Base-by-base conservation (phyloP, 2,113 vertebrate genomes). In the Datnioides undecimradiatus region DNA sequence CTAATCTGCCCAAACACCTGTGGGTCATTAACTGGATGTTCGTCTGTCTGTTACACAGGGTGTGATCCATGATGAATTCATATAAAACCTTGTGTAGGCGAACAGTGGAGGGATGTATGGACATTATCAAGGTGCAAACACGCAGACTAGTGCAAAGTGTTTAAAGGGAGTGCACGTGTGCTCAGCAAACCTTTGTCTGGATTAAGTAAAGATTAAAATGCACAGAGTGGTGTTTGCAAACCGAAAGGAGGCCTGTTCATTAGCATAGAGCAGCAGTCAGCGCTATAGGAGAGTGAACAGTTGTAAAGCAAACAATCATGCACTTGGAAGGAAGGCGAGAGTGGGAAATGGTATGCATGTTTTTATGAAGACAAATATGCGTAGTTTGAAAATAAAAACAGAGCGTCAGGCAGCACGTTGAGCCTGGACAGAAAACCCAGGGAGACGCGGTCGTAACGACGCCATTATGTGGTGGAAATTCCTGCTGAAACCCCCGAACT, bases 141-240 rank as follows among this genome's bases (percentile, higher is more conserved):
- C 41, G 40, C 13, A 25, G 25, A 48, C 12, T n/a, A 49, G 23
- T 3, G 31, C 0, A 5, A 33, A 40, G 73, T 58, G 40, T 21
- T 25, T 25, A 4, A n/a, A 58, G 16, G 12, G 25, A 52, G 59
- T 29, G 21, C 52, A 43, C n/a, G n/a, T 33, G 16, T 33, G n/a
- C 46, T 45, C 65, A 70, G 54, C 25, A 41, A 58, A 46, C 16
- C 54, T 27, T 21, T 38, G 25, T 23, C 21, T 63, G 14, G 21
- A 69, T 25, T 69, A 60, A 25, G 23, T 6, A 25, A 43, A 25
- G 21, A 48, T 48, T 59, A 25, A 80, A 57, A 64, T 31, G 13
- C 23, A 13, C 29, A 43, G 45, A 25, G 19, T 34, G 23, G 17
- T 73, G 63, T 57, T 38, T 57, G 63, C 36, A 52, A 23, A 33